phyloP scores from a whole-genome alignment of 2,888 invertebrate species.

The Toxonevra muliebris region DNA sequence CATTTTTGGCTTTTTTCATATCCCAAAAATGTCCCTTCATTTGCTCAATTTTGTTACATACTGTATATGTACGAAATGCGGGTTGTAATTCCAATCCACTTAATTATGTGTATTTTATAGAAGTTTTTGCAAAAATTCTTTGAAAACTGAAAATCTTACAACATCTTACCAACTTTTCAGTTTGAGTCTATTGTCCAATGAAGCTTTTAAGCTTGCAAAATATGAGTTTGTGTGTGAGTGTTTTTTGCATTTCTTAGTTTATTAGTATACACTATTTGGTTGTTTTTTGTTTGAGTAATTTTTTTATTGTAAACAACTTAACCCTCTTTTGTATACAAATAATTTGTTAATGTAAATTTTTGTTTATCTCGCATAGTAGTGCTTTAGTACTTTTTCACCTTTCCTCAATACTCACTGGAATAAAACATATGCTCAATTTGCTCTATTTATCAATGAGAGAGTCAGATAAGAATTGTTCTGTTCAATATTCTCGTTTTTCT shows the following conservation, averaged over 20 bases:
- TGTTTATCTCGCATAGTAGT: too few relatives aligned
- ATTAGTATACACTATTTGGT: neutral
- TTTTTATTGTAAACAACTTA: conserved; percentile 1
- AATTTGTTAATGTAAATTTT: neutral
- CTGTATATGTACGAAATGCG: too few relatives aligned
- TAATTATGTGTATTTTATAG: too few relatives aligned
- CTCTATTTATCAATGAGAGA: neutral
- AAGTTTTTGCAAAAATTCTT: too few relatives aligned
- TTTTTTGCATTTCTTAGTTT: too few relatives aligned
- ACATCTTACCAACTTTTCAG: too few relatives aligned
- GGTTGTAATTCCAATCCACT: too few relatives aligned
- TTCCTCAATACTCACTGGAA: neutral
- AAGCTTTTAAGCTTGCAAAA: neutral
- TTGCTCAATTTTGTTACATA: too few relatives aligned
- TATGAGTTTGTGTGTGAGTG: too few relatives aligned
- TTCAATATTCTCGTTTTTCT: neutral
- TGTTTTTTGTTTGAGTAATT: neutral
- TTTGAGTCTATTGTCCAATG: neutral
- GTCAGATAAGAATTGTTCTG: neutral
- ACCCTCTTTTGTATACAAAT: neutral
- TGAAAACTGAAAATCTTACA: too few relatives aligned
- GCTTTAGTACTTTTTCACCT: neutral
- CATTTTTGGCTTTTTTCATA: too few relatives aligned
- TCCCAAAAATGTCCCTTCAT: too few relatives aligned
- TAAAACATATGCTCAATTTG: neutral